Evolutionary conservation across 2,113 vertebrate species (phyloP).

Genomic region (Lagopus leucura): DNA sequence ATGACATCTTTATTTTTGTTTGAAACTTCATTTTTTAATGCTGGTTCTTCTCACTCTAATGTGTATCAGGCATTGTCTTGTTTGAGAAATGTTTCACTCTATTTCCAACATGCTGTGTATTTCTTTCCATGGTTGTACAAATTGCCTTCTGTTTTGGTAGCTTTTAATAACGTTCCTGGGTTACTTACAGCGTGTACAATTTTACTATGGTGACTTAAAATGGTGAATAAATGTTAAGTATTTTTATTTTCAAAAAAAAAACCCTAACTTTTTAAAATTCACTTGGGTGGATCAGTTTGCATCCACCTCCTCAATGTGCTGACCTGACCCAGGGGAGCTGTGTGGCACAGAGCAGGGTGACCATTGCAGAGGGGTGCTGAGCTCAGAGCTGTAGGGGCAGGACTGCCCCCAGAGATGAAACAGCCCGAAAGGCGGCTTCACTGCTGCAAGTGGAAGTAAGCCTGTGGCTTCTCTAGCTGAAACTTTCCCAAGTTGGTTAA

Average conservation of each 20-base stretch:
- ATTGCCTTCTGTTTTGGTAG: conserved; percentile 66
- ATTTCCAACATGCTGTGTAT: conserved; percentile 69
- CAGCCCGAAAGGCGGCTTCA: background rate
- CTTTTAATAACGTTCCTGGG: conserved; percentile 54
- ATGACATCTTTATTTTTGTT: conserved; percentile 79
- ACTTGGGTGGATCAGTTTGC: background rate
- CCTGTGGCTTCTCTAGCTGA: background rate
- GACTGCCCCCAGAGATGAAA: background rate
- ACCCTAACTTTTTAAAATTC: background rate
- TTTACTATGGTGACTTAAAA: conserved; percentile 63
- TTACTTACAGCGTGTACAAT: conserved; percentile 67
- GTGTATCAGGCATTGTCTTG: conserved; percentile 46
- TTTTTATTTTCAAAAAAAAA: conserved; percentile 71
- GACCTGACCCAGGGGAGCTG: background rate
- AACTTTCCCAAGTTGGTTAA: background rate
- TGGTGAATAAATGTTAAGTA: conserved; percentile 73
- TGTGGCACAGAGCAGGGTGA: background rate
- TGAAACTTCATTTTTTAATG: conserved; percentile 50
- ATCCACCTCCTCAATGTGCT: background rate
- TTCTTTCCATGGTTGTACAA: conserved; percentile 67
- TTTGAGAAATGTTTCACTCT: conserved; percentile 64
- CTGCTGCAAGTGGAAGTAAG: background rate
- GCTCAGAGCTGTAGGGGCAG: background rate
- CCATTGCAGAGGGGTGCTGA: fast-evolving
- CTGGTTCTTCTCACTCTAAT: conserved; percentile 60